Base-by-base conservation (phyloP, 2,113 vertebrate genomes). In the Rynchops niger region DNA sequence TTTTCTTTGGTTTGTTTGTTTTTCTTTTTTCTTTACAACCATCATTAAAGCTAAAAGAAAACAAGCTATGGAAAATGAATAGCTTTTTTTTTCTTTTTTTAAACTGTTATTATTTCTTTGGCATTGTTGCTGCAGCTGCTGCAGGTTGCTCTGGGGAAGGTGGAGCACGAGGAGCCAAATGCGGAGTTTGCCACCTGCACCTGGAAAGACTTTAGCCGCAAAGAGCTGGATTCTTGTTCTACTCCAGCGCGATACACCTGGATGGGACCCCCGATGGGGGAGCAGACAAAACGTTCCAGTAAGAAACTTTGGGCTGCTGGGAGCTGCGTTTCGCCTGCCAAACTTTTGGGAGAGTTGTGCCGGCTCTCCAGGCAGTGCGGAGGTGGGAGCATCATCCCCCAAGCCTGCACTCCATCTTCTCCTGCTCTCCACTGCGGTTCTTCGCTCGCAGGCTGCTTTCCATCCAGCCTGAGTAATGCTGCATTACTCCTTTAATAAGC, bases 361-460 rank as follows among this genome's bases (percentile, higher is more conserved):
- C 12, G 4, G 16, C 52, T 80, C 21, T 20, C 14, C 55, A 50
- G 56, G 90, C n/a, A 53, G 42, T 2, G 1, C 0, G 0, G 40
- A 88, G 74, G 43, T 69, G 56, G 71, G 8, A 90, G 23, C 78
- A 45, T 15, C 78, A 56, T 7, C 32, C 45, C 89, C 38, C 34
- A 55, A 4, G 11, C 43, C 53, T 59, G 76, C 52, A 27, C 11
- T 63, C 16, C 18, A 63, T 38, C 34, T 82, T n/a, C 67, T 40
- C 29, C 30, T 47, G 25, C 14, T 2, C 45, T 70, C 72, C 11
- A 5, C 49, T 13, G 40, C 0, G 0, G 11, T 38, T 72, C 49
- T 63, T 67, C 2, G 0, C 65, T 71, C 11, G 1, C 25, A 63
- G 40, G 27, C 38, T 78, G 63, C 25, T 59, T 70, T 71, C 76